Evolutionary conservation across 2,797 vertebrate genomes (phyloP).

Genomic region (Natrix natrix): DNA sequence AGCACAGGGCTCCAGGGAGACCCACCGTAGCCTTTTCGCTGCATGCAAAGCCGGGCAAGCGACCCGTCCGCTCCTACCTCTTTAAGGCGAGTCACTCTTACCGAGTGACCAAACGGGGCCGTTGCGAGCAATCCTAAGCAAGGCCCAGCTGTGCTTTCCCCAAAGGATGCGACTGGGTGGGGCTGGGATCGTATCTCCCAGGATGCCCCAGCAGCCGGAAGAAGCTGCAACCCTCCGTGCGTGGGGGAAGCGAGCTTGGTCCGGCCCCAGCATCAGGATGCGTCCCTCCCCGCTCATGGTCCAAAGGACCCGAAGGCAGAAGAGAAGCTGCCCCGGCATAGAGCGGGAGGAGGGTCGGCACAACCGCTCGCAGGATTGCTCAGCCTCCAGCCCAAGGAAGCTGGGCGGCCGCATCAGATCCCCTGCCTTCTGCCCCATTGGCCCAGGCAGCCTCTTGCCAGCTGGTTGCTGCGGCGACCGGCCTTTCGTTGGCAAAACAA

Average conservation of each 20-base stretch:
- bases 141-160: background rate
- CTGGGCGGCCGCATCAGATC: background rate
- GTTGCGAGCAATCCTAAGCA: background rate
- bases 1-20: background rate
- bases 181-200: background rate
- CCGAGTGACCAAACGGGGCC: background rate
- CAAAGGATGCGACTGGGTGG: background rate
- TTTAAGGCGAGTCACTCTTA: background rate
- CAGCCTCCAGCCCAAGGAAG: background rate
- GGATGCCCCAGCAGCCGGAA: background rate
- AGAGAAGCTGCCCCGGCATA: background rate
- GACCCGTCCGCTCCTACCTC: background rate
- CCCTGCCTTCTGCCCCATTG: background rate
- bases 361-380: background rate
- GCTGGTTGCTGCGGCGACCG: background rate
- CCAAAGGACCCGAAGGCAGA: background rate
- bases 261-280: background rate
- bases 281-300: background rate
- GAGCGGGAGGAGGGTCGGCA: background rate
- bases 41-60: background rate
- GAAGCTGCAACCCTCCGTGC: background rate
- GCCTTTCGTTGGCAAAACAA: background rate
- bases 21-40: background rate
- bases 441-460: background rate
- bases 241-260: background rate